Conservation (phyloP, 2,888 invertebrate species). For the Lamproptera curius region DNA sequence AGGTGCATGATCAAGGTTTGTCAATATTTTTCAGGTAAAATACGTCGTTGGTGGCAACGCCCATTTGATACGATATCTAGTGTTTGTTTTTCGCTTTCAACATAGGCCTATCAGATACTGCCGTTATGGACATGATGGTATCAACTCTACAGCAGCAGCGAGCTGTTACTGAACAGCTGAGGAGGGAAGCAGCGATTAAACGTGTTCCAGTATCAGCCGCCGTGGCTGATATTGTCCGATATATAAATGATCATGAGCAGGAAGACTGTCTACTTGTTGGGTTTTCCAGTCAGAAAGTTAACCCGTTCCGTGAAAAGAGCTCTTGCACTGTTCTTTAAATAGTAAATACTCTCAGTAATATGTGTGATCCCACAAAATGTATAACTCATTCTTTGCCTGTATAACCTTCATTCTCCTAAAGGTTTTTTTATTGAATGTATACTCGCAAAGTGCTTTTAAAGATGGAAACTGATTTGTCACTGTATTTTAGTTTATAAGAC, state of each 20-base stretch:
- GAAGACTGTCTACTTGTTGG: slow-evolving; percentile 96
- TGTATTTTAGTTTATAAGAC: no score
- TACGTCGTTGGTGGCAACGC: slow-evolving; percentile 53
- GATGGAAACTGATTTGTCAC: no score
- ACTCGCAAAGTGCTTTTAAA: no score
- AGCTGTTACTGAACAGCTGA: slow-evolving; percentile 94
- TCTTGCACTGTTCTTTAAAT: slow-evolving; percentile 90
- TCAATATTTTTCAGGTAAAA: slow-evolving; percentile 25
- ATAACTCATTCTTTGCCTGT: no score
- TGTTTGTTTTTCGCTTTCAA: slow-evolving; percentile 72
- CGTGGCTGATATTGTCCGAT: slow-evolving; percentile 95
- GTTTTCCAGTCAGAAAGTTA: slow-evolving; percentile 95
- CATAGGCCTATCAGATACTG: slow-evolving; percentile 93
- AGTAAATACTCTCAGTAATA: slow-evolving; percentile 19
- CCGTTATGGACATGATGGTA: slow-evolving; percentile 96
- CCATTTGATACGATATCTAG: slow-evolving; percentile 51
- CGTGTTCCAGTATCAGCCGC: slow-evolving; percentile 93
- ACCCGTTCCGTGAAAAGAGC: slow-evolving; percentile 96
- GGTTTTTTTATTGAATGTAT: no score
- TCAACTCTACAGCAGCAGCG: slow-evolving; percentile 96
- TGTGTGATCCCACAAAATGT: background rate
- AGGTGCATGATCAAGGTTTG: no score
- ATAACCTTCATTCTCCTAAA: no score
- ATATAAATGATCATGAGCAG: slow-evolving; percentile 92
- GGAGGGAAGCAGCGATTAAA: slow-evolving; percentile 93